A percentile compares a stretch with the other conserved stretches of the same genome.
phyloP scores from a whole-genome alignment of 2,888 invertebrate species.

The Adelognathus sp. region DNA sequence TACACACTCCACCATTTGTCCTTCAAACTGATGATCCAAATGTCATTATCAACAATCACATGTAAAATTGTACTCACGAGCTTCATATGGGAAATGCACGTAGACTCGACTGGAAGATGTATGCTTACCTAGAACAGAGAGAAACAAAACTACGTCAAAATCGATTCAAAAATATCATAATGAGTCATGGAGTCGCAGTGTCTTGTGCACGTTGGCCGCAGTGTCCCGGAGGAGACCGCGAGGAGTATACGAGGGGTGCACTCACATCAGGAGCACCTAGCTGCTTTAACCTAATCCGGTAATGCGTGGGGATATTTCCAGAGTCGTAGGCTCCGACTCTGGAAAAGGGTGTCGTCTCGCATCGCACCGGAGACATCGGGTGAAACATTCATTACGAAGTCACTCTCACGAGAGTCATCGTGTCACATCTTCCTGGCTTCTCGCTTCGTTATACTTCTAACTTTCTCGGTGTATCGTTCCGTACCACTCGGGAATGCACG shows the following conservation, averaged over 20 bases:
- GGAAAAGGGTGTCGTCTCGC: conserved; percentile 57
- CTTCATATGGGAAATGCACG: neutral
- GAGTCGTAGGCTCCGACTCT: conserved; percentile 54
- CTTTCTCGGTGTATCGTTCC: conserved; percentile 55
- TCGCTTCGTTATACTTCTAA: conserved; percentile 71
- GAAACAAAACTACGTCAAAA: conserved; percentile 10
- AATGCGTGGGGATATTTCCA: conserved; percentile 75
- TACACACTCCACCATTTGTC: no score
- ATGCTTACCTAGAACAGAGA: conserved; percentile 53
- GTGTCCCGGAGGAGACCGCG: conserved; percentile 4
- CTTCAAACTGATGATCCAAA: no score
- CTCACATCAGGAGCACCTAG: conserved; percentile 36
- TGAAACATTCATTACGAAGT: conserved; percentile 78
- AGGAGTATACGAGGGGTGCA: conserved; percentile 37
- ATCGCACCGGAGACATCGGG: conserved; percentile 49
- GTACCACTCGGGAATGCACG: conserved; percentile 38
- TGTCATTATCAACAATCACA: no score
- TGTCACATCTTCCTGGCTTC: conserved; percentile 75
- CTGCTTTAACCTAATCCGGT: conserved; percentile 75
- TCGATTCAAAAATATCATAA: neutral
- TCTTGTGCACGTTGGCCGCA: conserved; percentile 15
- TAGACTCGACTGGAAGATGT: conserved; percentile 16
- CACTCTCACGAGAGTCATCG: conserved; percentile 78
- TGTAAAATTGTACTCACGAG: conserved; percentile 46
- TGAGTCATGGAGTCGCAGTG: neutral